Evolutionary conservation across 2,888 invertebrate species (phyloP), one percentile per base, ranked within the genome.

Genomic region (Pammene fasciana): DNA sequence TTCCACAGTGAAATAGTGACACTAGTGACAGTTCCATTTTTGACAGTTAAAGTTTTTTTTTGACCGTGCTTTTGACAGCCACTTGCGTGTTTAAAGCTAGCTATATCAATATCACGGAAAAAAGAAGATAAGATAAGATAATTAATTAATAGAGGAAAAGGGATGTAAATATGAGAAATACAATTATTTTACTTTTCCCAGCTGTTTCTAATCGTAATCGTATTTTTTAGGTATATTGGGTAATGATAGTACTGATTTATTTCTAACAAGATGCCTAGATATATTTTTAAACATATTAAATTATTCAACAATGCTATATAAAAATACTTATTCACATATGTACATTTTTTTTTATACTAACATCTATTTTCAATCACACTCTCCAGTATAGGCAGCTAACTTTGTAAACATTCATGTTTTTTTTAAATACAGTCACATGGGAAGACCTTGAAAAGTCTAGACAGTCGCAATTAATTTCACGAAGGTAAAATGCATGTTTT

Each of bases 361-460:
- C 38, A 9, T 38, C 6, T 48, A 48, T 16, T 48, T 48, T 48
- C 13, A 7, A 8, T 11, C 1, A 52, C 11, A 26, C 8, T 16
- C 0, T 1, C 18, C 34, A n/a, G n/a, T 59, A 9, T 45, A 4
- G 0, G 0, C 48, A 61, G 48, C 61, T 1, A 36, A 11, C 36
- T 61, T 50, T 18, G 14, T 61, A 61, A 16, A 13, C 61, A n/a
- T 7, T 5, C 36, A 36, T 4, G 8, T 45, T 46, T 26, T 34
- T 59, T 59, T 61, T 38, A 61, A 61, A 38, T 13, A 48, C 11
- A 14, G 10, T 48, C 48, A 52, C 52, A 36, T 61, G 36, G 14
- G 36, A 48, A 61, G 38, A 61, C 61, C 61, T 61, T 61, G 61
- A 50, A 61, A 61, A 34, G 38, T 16, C 48, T 50, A 48, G 38